These are phyloP conservation scores for Perca schrenkii DNA, from an alignment of 2,113 vertebrate genomes.

Conservation along the genomic window DNA sequence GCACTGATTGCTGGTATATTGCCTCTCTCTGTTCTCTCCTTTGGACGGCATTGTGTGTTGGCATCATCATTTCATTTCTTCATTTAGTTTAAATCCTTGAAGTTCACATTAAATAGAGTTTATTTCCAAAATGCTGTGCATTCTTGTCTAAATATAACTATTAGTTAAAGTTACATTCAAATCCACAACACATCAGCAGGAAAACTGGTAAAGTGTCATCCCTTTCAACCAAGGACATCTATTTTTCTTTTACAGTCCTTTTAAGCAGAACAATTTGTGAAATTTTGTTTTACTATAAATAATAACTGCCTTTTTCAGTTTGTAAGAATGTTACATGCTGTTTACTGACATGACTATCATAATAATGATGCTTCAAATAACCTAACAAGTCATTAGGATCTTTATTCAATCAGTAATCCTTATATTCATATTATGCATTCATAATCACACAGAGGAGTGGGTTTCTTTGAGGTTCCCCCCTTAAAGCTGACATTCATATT, in stretches of 20 bases:
- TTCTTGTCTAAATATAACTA: slow-evolving; percentile 13
- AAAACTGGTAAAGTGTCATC: not conserved
- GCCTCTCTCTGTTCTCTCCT: slow-evolving; percentile 42
- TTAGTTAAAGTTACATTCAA: slow-evolving; percentile 1
- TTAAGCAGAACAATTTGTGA: not conserved
- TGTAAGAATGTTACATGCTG: not conserved
- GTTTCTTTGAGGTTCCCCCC: slow-evolving; percentile 11
- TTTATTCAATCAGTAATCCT: slow-evolving; percentile 14
- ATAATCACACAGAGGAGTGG: slow-evolving; percentile 15
- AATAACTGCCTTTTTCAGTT: not conserved
- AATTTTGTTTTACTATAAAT: not conserved
- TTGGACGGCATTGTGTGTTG: slow-evolving; percentile 34
- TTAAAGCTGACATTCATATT: slow-evolving; percentile 65
- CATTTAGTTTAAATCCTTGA: slow-evolving; percentile 47
- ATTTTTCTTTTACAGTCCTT: not conserved
- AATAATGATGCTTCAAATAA: not conserved
- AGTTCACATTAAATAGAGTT: slow-evolving; percentile 33
- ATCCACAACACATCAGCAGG: not conserved
- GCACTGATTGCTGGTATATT: slow-evolving; percentile 65
- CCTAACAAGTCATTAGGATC: not conserved
- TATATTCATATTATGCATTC: slow-evolving; percentile 2
- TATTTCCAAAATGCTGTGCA: slow-evolving; percentile 5
- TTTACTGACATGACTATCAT: not conserved
- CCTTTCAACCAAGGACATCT: not conserved
- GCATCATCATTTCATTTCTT: slow-evolving; percentile 31